Conservation (phyloP, 2,797 vertebrate species). For the Macropus fuliginosus region DNA sequence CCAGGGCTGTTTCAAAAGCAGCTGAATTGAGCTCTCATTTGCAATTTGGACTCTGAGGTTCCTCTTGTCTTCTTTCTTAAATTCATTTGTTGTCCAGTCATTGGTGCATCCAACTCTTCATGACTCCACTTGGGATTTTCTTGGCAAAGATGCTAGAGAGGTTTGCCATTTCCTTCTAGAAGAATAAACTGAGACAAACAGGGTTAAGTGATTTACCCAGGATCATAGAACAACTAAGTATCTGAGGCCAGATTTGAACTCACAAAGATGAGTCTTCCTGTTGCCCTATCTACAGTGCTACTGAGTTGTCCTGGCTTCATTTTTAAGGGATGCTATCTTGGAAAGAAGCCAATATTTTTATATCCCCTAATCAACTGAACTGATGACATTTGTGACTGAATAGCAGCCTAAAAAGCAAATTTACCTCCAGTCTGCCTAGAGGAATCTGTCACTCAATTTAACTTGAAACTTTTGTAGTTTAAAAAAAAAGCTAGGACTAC, state of each 20-base stretch:
- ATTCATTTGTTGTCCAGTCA: not conserved
- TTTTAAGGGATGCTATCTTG: not conserved
- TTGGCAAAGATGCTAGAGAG: not conserved
- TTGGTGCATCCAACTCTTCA: not conserved
- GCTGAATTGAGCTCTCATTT: not conserved
- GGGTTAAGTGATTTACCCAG: not conserved
- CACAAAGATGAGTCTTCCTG: not conserved
- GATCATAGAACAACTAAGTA: not conserved
- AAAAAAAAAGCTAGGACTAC: not conserved
- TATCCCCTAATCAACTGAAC: not conserved
- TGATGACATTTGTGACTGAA: not conserved
- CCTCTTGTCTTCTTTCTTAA: not conserved
- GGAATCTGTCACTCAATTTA: not conserved
- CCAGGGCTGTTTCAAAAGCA: not conserved
- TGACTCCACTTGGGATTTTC: not conserved
- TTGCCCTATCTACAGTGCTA: not conserved
- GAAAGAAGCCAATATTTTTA: not conserved
- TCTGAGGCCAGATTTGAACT: too few species aligned
- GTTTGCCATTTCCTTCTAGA: not conserved
- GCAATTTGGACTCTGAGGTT: not conserved
- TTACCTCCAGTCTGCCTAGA: not conserved
- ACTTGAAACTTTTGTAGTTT: not conserved
- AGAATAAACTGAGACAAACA: not conserved
- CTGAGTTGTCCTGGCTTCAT: not conserved
- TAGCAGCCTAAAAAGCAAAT: not conserved